Evolutionary conservation across 2,888 invertebrate genomes (phyloP).

Genomic region (Apamea monoglypha): DNA sequence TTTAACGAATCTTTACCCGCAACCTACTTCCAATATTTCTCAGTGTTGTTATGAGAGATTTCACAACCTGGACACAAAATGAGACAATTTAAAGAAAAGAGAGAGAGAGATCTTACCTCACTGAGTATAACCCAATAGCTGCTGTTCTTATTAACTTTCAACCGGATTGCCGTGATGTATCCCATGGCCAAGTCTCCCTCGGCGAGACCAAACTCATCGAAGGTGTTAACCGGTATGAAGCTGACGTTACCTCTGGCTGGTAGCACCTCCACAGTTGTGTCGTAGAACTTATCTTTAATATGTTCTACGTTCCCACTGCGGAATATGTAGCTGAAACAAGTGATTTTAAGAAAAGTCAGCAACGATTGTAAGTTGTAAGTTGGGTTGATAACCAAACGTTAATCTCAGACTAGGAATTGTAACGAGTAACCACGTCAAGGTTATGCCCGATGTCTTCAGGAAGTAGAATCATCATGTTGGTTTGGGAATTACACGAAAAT

Average conservation of each 20-base stretch:
- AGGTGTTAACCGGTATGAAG: slow-evolving; percentile 93
- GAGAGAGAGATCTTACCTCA: slow-evolving; percentile 91
- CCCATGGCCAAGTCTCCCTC: slow-evolving; percentile 93
- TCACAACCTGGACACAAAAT: background rate
- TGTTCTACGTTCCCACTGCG: slow-evolving; percentile 97
- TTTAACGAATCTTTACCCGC: background rate
- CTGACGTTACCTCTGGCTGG: slow-evolving; percentile 91
- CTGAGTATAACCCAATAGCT: slow-evolving; percentile 97
- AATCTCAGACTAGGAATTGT: too few species aligned
- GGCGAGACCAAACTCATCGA: slow-evolving; percentile 95
- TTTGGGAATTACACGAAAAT: background rate
- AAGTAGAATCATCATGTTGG: too few species aligned
- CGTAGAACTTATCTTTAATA: slow-evolving; percentile 96
- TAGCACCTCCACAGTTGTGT: slow-evolving; percentile 95
- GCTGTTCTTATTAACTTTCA: slow-evolving; percentile 95
- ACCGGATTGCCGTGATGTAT: slow-evolving; percentile 92
- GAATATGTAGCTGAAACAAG: slow-evolving; percentile 92
- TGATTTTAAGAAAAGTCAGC: background rate
- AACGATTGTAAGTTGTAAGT: background rate
- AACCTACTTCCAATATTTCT: background rate
- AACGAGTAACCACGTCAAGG: background rate
- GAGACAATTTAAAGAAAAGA: background rate
- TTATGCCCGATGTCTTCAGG: background rate
- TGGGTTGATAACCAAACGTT: background rate
- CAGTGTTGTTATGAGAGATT: background rate